A percentile compares a stretch with the other conserved stretches of the same genome.
These are phyloP conservation scores for Pollenia labialis DNA, from an alignment of 2,888 invertebrate genomes.

Conservation along the genomic window DNA sequence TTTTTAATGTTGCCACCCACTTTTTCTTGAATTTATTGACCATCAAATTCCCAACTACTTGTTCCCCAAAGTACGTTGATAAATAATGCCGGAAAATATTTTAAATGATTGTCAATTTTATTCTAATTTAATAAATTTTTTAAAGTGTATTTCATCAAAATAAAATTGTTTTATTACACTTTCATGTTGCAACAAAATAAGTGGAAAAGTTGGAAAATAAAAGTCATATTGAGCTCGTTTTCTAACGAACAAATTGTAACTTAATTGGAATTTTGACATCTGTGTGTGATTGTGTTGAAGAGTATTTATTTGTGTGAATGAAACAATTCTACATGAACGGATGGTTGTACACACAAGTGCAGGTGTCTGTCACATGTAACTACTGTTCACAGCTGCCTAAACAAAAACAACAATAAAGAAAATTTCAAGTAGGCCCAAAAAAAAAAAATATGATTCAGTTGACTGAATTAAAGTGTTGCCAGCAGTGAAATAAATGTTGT, in stretches of 20 bases:
- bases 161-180: conserved; percentile 41
- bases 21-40: too few species aligned
- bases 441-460: background rate
- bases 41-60: too few species aligned
- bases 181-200: background rate
- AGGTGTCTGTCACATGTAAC: conserved; percentile 59
- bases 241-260: conserved; percentile 60
- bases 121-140: conserved; percentile 9
- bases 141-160: conserved; percentile 30
- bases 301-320: conserved; percentile 16
- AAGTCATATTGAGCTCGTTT: conserved; percentile 35
- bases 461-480: conserved; percentile 28
- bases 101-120: conserved; percentile 21
- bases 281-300: conserved; percentile 4
- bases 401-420: conserved; percentile 27
- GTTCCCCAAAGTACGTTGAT: too few species aligned
- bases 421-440: background rate
- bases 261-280: conserved; percentile 68
- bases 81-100: background rate
- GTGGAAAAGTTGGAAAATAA: conserved; percentile 15
- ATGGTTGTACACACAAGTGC: conserved; percentile 41
- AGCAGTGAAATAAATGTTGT: background rate
- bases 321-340: conserved; percentile 58
- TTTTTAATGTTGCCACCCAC: too few species aligned
- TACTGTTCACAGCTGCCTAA: conserved; percentile 37